Conservation (phyloP, 2,113 vertebrate genomes). For the Corydoras maculifer region DNA sequence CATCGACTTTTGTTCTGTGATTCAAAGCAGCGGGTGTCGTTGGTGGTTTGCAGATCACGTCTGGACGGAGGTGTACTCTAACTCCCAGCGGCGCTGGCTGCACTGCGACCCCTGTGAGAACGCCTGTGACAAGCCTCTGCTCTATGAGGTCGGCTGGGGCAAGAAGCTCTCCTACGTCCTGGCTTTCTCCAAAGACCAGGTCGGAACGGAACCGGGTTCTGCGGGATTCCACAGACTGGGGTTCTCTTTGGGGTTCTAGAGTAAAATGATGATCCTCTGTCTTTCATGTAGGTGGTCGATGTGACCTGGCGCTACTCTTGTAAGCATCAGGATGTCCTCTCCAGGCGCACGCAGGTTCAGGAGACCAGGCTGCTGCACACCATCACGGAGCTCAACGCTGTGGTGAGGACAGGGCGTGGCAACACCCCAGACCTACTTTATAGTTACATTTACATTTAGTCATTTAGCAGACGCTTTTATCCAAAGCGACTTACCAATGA, state of each 20-base stretch:
- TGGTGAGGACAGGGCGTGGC: constrained; percentile 54
- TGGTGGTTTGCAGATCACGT: constrained; percentile 77
- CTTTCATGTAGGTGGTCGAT: constrained; percentile 78
- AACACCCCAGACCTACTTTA: no score
- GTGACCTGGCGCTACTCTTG: constrained; percentile 96
- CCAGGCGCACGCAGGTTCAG: constrained; percentile 75
- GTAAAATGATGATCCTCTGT: no score
- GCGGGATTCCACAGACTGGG: no score
- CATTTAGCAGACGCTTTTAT: no score
- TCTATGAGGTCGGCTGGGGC: constrained; percentile 93
- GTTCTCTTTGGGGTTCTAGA: no score
- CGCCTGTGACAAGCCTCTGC: constrained; percentile 85
- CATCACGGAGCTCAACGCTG: constrained; percentile 73
- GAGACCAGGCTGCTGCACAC: constrained; percentile 81
- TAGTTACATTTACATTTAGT: no score
- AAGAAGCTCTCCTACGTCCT: constrained; percentile 90
- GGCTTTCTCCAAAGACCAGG: constrained; percentile 95
- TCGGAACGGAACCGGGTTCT: constrained; percentile 42
- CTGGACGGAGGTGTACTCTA: constrained; percentile 92
- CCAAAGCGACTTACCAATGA: no score
- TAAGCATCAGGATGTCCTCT: constrained; percentile 82
- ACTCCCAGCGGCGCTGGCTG: constrained; percentile 84
- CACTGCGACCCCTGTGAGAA: constrained; percentile 95
- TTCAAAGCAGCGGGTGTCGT: not conserved
- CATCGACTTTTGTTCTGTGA: no score